A percentile compares a stretch with the other conserved stretches of the same genome.
Evolutionary conservation across 2,113 vertebrate species (phyloP).

Genomic region (Eptesicus fuscus): DNA sequence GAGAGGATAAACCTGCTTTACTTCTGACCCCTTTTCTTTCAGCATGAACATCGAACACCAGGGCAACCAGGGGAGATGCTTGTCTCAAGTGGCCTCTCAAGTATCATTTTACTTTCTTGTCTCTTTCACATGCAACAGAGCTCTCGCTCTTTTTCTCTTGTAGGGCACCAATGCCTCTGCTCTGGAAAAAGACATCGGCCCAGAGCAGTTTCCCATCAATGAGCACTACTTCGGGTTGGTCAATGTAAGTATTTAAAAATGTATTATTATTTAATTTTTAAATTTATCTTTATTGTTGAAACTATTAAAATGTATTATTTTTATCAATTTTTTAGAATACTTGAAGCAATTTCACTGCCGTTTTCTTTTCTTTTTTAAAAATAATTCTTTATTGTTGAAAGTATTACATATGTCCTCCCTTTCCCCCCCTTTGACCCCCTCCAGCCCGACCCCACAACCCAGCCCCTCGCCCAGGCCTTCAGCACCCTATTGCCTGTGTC

Average conservation of each 20-base stretch:
- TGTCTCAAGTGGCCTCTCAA: neutral
- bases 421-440: too few relatives aligned
- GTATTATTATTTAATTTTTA: neutral
- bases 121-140: neutral
- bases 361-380: neutral
- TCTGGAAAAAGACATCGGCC: slow-evolving; percentile 99
- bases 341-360: neutral
- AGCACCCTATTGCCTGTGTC: too few relatives aligned
- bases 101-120: neutral
- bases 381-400: too few relatives aligned
- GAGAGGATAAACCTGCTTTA: neutral
- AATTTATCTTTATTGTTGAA: too few relatives aligned
- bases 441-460: too few relatives aligned
- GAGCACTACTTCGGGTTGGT: slow-evolving; percentile 99
- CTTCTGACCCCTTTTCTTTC: neutral
- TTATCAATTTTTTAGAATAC: neutral
- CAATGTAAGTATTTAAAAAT: slow-evolving; percentile 89
- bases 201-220: slow-evolving; percentile 99
- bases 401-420: too few relatives aligned
- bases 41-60: rapidly evolving
- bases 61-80: neutral
- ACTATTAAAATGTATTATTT: neutral
- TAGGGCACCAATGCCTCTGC: slow-evolving; percentile 99
- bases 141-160: slow-evolving; percentile 52
- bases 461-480: too few relatives aligned